Percentiles rank a stretch among this genome's conserved stretches.
Evolutionary conservation across 2,797 vertebrate genomes (phyloP).

Genomic region (Bradypodion ventrale): DNA sequence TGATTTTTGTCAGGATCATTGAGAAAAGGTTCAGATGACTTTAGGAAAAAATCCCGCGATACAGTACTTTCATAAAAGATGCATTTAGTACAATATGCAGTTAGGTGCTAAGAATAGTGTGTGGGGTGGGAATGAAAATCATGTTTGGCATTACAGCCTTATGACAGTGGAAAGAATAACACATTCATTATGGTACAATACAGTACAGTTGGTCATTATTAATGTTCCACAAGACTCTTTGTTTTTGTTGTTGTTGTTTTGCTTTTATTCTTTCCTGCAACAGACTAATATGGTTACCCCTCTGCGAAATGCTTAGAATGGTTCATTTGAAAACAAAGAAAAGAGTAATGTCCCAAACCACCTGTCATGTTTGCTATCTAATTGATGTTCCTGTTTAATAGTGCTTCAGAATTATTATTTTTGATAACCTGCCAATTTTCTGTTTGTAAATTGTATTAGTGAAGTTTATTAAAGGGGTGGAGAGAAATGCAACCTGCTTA

Average conservation of each 20-base stretch:
- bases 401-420: conserved; percentile 33
- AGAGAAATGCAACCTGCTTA: conserved; percentile 36
- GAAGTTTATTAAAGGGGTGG: conserved; percentile 15
- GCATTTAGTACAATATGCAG: too few relatives aligned
- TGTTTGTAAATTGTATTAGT: conserved; percentile 44
- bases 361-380: conserved; percentile 37
- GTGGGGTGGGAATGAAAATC: not conserved
- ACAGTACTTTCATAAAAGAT: too few relatives aligned
- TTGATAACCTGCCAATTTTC: conserved; percentile 55
- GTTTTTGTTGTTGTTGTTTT: not conserved
- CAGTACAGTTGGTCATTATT: not conserved
- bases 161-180: not conserved
- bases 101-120: too few relatives aligned
- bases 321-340: conserved; percentile 39
- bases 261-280: not conserved
- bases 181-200: not conserved
- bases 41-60: too few relatives aligned
- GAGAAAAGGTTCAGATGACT: too few relatives aligned
- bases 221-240: not conserved
- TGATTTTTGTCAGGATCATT: not conserved
- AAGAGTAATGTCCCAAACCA: conserved; percentile 38
- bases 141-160: not conserved
- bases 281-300: not conserved
- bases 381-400: conserved; percentile 33
- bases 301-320: not conserved